Evolutionary conservation across 2,113 vertebrate species (phyloP), one percentile per base, ranked within the genome.

Genomic region (Nesogale talazaci): DNA sequence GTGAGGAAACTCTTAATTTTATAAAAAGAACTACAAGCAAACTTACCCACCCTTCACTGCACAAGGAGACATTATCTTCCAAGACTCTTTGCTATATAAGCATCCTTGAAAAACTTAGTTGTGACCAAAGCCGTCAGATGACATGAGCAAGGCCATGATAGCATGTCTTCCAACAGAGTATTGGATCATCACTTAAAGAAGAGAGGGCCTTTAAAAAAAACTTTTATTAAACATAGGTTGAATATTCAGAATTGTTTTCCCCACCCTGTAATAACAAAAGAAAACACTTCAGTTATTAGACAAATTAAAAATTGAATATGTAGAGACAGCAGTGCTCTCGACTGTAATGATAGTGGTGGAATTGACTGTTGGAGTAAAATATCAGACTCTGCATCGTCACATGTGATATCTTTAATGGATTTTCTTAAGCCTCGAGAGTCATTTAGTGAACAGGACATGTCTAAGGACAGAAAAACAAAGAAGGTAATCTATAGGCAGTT

Each of bases 241-340:
- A 79, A 40, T 92, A 88, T 88, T 94, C 57, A 76, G 78, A 82
- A 84, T 75, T 80, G 87, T 75, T 61, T 3, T 77, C 87, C 69
- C 93, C 72, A 63, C 31, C n/a, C 25, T 25, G 29, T 38, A 75
- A 83, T 34, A 17, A 56, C 78, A 88, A 89, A 80, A 63, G 61
- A 91, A 86, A 40, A 23, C 57, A 70, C 86, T 90, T 92, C 76
- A 61, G 46, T 88, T 82, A 59, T 67, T 82, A 90, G 22, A 75
- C 88, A 34, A 92, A 38, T 90, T 61, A 83, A 23, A 94, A 72
- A 77, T 80, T 91, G 38, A 70, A 40, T 72, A 23, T 52, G 65
- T 75, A 70, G 23, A 40, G 38, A 72, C 20, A 46, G 27, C 8
- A 6, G 2, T 20, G n/a, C 34, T 79, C 56, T 76, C 81, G 59